These are phyloP conservation scores for Beaufortia kweichowensis DNA, from an alignment of 2,113 vertebrate genomes.

Conservation along the genomic window DNA sequence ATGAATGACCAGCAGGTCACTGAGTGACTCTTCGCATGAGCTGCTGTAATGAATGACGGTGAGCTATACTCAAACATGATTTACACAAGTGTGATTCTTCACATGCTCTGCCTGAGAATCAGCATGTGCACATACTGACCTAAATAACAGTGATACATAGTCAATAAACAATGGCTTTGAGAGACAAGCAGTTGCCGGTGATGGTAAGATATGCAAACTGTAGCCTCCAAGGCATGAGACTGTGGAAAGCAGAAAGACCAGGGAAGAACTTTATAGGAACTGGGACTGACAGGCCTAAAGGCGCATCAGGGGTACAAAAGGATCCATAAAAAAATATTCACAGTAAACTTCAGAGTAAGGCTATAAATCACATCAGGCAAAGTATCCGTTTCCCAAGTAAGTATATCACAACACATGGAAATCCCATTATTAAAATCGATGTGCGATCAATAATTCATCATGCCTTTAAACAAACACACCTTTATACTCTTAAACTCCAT, in stretches of 20 bases:
- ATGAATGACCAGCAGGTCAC: background rate
- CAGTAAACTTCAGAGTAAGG: slow-evolving; percentile 4
- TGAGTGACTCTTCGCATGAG: background rate
- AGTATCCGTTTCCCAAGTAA: too few species aligned
- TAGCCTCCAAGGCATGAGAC: background rate
- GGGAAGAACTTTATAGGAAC: background rate
- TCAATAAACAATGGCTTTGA: too few species aligned
- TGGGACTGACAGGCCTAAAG: background rate
- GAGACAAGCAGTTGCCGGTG: too few species aligned
- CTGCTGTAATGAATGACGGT: background rate
- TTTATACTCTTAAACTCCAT: background rate
- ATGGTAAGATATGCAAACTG: background rate
- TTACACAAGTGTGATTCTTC: background rate
- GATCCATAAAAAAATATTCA: too few species aligned
- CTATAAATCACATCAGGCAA: too few species aligned
- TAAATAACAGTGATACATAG: background rate
- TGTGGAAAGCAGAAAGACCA: too few species aligned
- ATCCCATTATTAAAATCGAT: background rate
- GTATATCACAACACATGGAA: background rate
- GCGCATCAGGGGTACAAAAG: background rate
- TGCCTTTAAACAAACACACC: background rate
- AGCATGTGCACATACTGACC: background rate
- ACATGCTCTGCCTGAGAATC: background rate
- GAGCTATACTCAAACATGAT: background rate
- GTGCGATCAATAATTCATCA: slow-evolving; percentile 33